Conservation (phyloP, 2,797 vertebrate species). For the Pantherophis vulpinus region DNA sequence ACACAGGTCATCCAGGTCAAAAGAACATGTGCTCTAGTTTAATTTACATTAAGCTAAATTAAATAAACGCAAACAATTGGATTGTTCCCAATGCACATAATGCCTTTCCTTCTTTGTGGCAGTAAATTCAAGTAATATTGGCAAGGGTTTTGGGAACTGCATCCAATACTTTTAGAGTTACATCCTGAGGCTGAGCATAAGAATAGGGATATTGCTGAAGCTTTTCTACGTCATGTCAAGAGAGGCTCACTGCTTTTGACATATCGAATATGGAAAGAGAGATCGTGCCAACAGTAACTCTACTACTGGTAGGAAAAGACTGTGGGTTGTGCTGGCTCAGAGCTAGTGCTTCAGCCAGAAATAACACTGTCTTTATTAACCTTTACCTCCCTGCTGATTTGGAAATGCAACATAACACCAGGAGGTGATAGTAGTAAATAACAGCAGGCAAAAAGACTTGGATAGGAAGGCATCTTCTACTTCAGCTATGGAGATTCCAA, state of each 20-base stretch:
- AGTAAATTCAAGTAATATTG: not conserved
- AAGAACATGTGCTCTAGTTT: not conserved
- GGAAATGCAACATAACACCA: not conserved
- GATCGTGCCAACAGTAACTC: not conserved
- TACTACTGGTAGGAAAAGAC: not conserved
- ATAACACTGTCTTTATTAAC: too few species aligned
- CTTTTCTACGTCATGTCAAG: not conserved
- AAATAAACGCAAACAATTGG: not conserved
- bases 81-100: not conserved
- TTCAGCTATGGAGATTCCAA: not conserved
- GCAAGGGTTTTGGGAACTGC: not conserved
- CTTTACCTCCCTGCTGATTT: not conserved
- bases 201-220: not conserved
- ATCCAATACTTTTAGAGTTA: not conserved
- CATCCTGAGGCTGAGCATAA: not conserved
- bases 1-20: not conserved
- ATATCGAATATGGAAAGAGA: not conserved
- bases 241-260: not conserved
- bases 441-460: not conserved
- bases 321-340: not conserved
- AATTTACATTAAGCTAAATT: not conserved
- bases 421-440: not conserved
- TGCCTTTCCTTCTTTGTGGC: not conserved
- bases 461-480: not conserved
- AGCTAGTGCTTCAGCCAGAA: not conserved